phyloP scores from a whole-genome alignment of 1,140 invertebrate species.

The Drosophila ambigua region DNA sequence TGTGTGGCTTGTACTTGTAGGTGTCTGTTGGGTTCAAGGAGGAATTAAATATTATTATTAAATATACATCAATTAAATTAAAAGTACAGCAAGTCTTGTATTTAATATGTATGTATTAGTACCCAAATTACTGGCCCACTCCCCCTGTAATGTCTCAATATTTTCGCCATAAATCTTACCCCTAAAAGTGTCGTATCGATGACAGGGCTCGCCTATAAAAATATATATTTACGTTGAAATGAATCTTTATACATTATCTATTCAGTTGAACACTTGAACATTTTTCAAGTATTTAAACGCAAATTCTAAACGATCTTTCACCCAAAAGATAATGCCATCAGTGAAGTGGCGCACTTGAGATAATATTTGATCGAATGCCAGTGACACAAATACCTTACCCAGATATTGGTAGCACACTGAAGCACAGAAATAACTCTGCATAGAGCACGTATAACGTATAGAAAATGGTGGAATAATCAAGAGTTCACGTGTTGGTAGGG shows the following conservation, averaged over 20 bases:
- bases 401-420: slow-evolving; percentile 1
- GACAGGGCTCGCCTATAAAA: too few species aligned
- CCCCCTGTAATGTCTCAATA: too few species aligned
- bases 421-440: background rate
- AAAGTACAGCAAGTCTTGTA: too few species aligned
- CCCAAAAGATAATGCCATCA: slow-evolving; percentile 4
- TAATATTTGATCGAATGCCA: slow-evolving; percentile 50
- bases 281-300: background rate
- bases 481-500: background rate
- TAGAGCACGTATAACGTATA: slow-evolving; percentile 7
- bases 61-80: too few species aligned
- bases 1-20: background rate
- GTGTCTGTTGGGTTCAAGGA: slow-evolving; percentile 17
- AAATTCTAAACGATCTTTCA: background rate
- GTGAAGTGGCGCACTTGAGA: slow-evolving; percentile 34
- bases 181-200: too few species aligned
- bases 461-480: background rate
- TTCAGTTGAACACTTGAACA: background rate
- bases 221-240: too few species aligned
- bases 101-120: too few species aligned
- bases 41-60: too few species aligned
- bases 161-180: too few species aligned
- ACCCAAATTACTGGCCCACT: too few species aligned
- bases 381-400: slow-evolving; percentile 11
- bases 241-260: too few species aligned